phyloP scores from a whole-genome alignment of 2,888 invertebrate genomes.

The Noctua comes region DNA sequence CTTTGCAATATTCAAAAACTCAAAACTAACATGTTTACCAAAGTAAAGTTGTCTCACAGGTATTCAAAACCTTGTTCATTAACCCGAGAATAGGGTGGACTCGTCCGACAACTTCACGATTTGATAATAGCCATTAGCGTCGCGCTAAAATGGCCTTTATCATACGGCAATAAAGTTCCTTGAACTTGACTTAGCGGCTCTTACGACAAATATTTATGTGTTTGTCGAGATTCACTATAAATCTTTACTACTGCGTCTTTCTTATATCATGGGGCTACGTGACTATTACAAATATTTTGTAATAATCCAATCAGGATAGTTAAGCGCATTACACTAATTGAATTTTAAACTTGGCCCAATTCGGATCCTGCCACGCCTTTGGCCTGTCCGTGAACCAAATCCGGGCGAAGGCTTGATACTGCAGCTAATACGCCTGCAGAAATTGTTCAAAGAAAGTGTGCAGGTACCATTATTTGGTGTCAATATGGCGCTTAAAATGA shows the following conservation, averaged over 20 bases:
- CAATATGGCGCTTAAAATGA: neutral
- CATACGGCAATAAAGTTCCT: slow-evolving; percentile 59
- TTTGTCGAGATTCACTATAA: slow-evolving; percentile 42
- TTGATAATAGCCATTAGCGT: slow-evolving; percentile 53
- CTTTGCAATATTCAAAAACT: slow-evolving; percentile 35
- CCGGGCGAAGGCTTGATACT: neutral
- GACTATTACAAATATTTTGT: slow-evolving; percentile 38
- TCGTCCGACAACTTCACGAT: slow-evolving; percentile 60
- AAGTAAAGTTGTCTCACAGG: slow-evolving; percentile 51
- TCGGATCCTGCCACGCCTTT: slow-evolving; percentile 22
- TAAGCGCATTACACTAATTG: slow-evolving; percentile 52
- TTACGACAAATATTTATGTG: slow-evolving; percentile 49
- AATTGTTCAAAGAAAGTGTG: slow-evolving; percentile 5
- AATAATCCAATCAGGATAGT: slow-evolving; percentile 31
- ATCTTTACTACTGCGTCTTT: slow-evolving; percentile 26
- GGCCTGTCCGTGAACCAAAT: slow-evolving; percentile 2
- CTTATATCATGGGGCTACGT: slow-evolving; percentile 23
- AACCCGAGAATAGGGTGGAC: slow-evolving; percentile 60
- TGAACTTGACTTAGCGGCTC: slow-evolving; percentile 63
- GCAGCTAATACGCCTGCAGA: no score
- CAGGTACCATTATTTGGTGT: neutral
- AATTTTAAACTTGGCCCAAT: slow-evolving; percentile 38
- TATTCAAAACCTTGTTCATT: slow-evolving; percentile 63
- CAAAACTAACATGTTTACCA: slow-evolving; percentile 47
- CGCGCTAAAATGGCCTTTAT: slow-evolving; percentile 62